A percentile compares a stretch with the other conserved stretches of the same genome.
These are phyloP conservation scores for Palaemon carinicauda DNA, from an alignment of 1,140 invertebrate genomes.

Conservation along the genomic window DNA sequence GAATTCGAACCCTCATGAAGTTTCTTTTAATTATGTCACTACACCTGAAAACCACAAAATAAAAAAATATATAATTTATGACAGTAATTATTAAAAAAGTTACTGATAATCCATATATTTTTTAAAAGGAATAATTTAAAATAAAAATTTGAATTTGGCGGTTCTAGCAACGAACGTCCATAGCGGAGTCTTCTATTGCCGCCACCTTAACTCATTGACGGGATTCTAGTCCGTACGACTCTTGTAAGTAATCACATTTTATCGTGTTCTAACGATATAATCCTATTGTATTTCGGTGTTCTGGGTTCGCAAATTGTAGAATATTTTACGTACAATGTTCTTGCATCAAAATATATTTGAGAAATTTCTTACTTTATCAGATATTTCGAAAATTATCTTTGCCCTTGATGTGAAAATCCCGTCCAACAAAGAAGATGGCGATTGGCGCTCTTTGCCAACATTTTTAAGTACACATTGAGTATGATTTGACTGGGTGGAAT, in stretches of 20 bases:
- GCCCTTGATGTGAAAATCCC: conserved; percentile 42
- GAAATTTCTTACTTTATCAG: background rate
- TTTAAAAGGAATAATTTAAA: background rate
- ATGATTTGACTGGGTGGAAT: background rate
- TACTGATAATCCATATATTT: background rate
- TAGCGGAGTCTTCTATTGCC: background rate
- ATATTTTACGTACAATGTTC: background rate
- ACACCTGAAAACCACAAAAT: too few species aligned
- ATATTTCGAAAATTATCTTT: background rate
- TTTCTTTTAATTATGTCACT: too few species aligned
- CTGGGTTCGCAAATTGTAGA: background rate
- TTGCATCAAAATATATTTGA: background rate
- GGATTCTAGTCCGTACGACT: conserved; percentile 47
- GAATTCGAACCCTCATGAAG: too few species aligned
- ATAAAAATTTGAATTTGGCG: background rate
- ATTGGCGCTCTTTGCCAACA: background rate
- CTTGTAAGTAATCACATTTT: background rate
- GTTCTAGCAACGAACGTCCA: background rate
- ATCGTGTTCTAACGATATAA: conserved; percentile 24
- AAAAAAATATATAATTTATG: too few species aligned
- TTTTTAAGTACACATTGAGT: background rate
- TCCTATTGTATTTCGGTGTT: background rate
- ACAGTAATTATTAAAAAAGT: background rate
- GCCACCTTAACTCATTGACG: conserved; percentile 35
- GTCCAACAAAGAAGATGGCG: conserved; percentile 46